Base-by-base conservation (phyloP, 2,113 vertebrate species). In the Pseudopipra pipra region DNA sequence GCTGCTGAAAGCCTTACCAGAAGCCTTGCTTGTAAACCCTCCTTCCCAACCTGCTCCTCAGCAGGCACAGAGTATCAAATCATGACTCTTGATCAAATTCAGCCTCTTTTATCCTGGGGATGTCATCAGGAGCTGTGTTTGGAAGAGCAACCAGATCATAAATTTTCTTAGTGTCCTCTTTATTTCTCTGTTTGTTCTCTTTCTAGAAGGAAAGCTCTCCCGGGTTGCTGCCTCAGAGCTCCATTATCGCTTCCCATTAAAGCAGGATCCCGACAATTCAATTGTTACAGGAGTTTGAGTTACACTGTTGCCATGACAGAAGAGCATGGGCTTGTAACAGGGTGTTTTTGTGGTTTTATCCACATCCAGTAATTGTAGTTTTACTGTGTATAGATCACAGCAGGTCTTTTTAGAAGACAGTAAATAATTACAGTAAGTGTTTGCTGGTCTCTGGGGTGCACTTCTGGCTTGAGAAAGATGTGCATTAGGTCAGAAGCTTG, bases 391-490 rank as follows among this genome's bases (percentile, higher is more conserved):
- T 88, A 95, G 94, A 96, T 96, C 83, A 85, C 79, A 93, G 94
- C 89, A 95, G 87, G 81, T 89, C 89, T 92, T 86, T 85, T 75
- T 85, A 95, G 75, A 89, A 96, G 95, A 94, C 62, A 81, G 84
- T 96, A 96, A 97, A 95, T 97, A 96, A 97, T 97, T 95, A 92
- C 92, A 95, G 67, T 94, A 90, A 97, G 90, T 95, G 87, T 95
- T 96, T 96, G 96, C 92, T 87, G 68, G 72, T 96, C 97, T 96
- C 96, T 39, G 35, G 96, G 94, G 97, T 97, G 77, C 86, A 91
- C 62, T 95, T 96, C 79, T 79, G 92, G 79, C 79, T 94, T 95
- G 80, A 65, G 93, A 93, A 89, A 86, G 96, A 97, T 78, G 73
- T 87, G 81, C 68, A 37, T 88, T 94, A 88, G 92, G 92, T 97